Base-by-base conservation (phyloP, 2,888 invertebrate genomes). In the Drosophila aldrichi region DNA sequence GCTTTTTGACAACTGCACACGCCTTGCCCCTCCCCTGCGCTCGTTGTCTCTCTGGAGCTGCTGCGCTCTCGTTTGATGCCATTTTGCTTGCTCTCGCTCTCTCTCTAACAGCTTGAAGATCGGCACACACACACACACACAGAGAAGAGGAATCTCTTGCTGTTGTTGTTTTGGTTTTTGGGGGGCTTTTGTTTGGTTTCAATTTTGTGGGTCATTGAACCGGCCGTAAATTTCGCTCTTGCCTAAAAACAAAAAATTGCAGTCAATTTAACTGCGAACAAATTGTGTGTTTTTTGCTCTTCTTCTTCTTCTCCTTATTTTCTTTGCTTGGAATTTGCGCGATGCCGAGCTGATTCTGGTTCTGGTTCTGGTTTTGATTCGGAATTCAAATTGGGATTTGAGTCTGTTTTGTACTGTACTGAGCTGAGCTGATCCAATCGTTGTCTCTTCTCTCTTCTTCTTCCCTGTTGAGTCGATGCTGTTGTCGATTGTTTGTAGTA, bases 241-340 rank as follows among this genome's bases (percentile, higher is more conserved):
- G 80, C 89, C 84, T 84, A 84, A 84, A 89, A 84, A 88, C 89
- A 77, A 88, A 79, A 89, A 84, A 84, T 87, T 84, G 85, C 88
- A 84, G 74, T 77, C 79, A 74, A 83, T 83, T 88, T 77, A 72
- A 74, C 77, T 67, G 82, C 88, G 72, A 54, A 77, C 73, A 82
- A 76, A 65, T 77, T 65, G 34, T 51, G 46, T 48, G 25, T 46
- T 29, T 43, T 43, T 40, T 40, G 36, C 36, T 32, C 32, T 32
- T 32, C 32, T 32, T 32, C 32, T 29, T 29, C 29, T 8, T 25
- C n/a, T 10, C 29, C 12, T 49, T 18, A 7, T 32, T 32, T 20
- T 49, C 49, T 38, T 52, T 48, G 48, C 43, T 55, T 80, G 86
- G 77, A 86, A 88, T 83, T 80, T 71, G 55, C 40, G 38, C 32